Conservation (phyloP, 2,888 invertebrate genomes). For the Pristionchus japonicus region DNA sequence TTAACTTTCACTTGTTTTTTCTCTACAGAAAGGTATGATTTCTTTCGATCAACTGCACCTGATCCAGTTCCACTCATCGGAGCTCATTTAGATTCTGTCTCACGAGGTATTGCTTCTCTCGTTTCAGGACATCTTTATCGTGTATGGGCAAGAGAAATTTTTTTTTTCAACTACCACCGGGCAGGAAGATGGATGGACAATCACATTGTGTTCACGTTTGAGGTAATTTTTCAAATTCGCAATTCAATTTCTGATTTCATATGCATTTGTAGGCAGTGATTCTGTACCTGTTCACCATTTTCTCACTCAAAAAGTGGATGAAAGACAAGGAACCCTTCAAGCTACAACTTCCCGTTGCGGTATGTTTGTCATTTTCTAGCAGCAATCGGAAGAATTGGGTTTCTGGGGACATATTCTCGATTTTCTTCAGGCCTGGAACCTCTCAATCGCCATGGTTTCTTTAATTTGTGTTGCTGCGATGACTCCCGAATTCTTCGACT, state of each 20-base stretch:
- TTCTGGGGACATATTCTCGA: too few relatives aligned
- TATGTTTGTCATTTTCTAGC: neutral
- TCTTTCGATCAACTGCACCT: too few relatives aligned
- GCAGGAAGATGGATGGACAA: neutral
- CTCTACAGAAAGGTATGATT: too few relatives aligned
- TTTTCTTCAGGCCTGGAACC: neutral
- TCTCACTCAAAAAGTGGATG: neutral
- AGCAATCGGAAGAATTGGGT: too few relatives aligned
- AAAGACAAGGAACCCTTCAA: neutral
- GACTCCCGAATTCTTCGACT: neutral
- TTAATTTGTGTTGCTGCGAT: neutral
- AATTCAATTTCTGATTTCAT: too few relatives aligned
- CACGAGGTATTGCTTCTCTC: too few relatives aligned
- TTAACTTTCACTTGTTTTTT: too few relatives aligned
- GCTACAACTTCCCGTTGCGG: neutral
- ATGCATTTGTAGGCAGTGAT: neutral
- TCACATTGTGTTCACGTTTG: neutral
- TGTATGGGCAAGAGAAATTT: too few relatives aligned
- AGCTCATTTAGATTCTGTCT: too few relatives aligned
- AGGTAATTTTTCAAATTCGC: neutral
- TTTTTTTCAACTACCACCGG: neutral
- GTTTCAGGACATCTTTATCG: too few relatives aligned
- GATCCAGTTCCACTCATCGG: too few relatives aligned
- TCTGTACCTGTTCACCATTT: neutral
- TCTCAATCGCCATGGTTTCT: neutral